Evolutionary conservation across 2,113 vertebrate genomes (phyloP).

Genomic region (Phrynosoma platyrhinos): DNA sequence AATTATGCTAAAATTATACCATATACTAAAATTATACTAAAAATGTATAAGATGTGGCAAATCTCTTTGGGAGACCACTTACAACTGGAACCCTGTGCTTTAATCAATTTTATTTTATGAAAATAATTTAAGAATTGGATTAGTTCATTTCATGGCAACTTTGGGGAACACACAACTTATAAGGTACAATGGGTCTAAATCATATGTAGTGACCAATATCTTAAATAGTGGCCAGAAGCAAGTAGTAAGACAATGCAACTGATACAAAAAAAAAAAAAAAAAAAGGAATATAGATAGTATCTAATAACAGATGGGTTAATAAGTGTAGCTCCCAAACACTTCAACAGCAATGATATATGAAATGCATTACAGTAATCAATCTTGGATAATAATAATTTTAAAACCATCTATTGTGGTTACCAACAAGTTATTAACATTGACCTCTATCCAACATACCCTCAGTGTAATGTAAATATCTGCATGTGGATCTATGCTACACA

Average conservation of each 20-base stretch:
- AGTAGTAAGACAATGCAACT: neutral
- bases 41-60: neutral
- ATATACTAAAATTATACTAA: neutral
- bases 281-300: neutral
- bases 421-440: neutral
- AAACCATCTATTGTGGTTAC: neutral
- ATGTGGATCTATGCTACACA: no score
- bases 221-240: neutral
- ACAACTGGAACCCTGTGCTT: neutral
- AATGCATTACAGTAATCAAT: neutral
- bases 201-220: neutral
- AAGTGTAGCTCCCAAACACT: neutral
- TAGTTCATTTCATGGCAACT: neutral
- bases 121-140: neutral
- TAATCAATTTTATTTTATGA: conserved; percentile 3
- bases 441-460: neutral
- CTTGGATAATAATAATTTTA: neutral
- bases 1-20: no score
- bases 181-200: neutral
- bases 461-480: neutral
- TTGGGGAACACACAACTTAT: neutral
- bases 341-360: neutral
- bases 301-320: neutral
- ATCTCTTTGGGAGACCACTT: neutral
- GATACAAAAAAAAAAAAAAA: no score